A percentile compares a stretch with the other conserved stretches of the same genome.
These are phyloP conservation scores for Pandemis corylana DNA, from an alignment of 2,888 invertebrate species.

Conservation along the genomic window DNA sequence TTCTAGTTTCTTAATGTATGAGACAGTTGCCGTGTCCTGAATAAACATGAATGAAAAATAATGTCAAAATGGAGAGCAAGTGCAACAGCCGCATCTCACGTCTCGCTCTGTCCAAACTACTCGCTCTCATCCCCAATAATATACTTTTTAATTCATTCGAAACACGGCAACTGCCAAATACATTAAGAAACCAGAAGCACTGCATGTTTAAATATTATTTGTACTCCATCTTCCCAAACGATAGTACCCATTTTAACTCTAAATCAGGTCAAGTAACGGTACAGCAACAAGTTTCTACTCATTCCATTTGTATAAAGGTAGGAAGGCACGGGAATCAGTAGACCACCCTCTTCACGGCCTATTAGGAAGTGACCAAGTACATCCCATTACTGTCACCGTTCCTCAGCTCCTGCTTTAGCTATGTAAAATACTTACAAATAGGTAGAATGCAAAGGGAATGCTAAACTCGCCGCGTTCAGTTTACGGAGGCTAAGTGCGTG, in stretches of 20 bases:
- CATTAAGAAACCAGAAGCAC: too few species aligned
- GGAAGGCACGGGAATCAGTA: conserved; percentile 6
- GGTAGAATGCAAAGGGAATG: conserved; percentile 1
- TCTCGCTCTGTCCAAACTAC: too few species aligned
- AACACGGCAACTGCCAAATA: too few species aligned
- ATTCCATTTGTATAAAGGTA: conserved; percentile 10
- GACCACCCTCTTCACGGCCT: conserved; percentile 48
- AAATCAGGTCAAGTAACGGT: neutral
- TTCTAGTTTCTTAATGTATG: too few species aligned
- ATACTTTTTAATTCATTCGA: too few species aligned
- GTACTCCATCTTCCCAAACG: too few species aligned
- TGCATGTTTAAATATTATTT: too few species aligned
- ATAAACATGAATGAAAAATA: too few species aligned
- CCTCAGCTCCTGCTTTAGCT: conserved; percentile 51
- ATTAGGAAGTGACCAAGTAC: conserved; percentile 62
- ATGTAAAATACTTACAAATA: conserved; percentile 50
- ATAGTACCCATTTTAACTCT: neutral
- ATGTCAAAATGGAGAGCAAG: too few species aligned
- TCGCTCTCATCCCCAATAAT: too few species aligned
- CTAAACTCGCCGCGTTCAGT: neutral
- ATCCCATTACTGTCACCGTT: conserved; percentile 58
- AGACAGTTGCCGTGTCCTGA: too few species aligned
- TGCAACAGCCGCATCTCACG: too few species aligned
- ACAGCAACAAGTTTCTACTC: neutral
- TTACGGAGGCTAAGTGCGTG: neutral